A percentile compares a stretch with the other conserved stretches of the same genome.
These are phyloP conservation scores for Neomorphus geoffroyi DNA, from an alignment of 2,797 vertebrate species.

Conservation along the genomic window DNA sequence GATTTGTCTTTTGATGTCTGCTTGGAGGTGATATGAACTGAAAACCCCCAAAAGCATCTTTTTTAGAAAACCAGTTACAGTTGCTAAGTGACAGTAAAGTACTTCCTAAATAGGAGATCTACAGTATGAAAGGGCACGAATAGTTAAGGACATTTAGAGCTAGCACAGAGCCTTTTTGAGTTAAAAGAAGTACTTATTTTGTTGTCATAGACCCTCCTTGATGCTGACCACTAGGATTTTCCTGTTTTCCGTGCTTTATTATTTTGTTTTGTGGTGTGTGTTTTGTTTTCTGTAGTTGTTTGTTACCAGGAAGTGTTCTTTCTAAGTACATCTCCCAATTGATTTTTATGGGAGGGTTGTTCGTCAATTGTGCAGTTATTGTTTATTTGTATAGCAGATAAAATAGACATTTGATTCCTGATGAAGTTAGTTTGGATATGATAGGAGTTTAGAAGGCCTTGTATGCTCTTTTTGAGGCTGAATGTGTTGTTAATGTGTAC, in stretches of 20 bases:
- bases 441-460: not conserved
- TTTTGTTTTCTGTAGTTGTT: not conserved
- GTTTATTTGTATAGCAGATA: conserved; percentile 4
- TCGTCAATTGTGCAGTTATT: not conserved
- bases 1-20: conserved; percentile 41
- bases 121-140: conserved; percentile 11
- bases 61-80: conserved; percentile 37
- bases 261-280: not conserved
- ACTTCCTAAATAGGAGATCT: conserved; percentile 35
- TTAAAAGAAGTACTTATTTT: not conserved
- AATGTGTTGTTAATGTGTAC: not conserved
- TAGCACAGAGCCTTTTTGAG: not conserved
- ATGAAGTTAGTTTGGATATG: not conserved
- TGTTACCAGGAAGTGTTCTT: not conserved
- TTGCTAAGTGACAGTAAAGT: conserved; percentile 62
- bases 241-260: not conserved
- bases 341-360: not conserved
- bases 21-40: not conserved
- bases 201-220: not conserved
- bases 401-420: not conserved
- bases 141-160: conserved; percentile 2
- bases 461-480: not conserved
- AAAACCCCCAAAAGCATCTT: conserved; percentile 35
- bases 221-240: not conserved
- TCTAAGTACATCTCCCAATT: not conserved